Evolutionary conservation across 2,888 invertebrate species (phyloP), one percentile per base, ranked within the genome.

Genomic region (Diarsia rubi): DNA sequence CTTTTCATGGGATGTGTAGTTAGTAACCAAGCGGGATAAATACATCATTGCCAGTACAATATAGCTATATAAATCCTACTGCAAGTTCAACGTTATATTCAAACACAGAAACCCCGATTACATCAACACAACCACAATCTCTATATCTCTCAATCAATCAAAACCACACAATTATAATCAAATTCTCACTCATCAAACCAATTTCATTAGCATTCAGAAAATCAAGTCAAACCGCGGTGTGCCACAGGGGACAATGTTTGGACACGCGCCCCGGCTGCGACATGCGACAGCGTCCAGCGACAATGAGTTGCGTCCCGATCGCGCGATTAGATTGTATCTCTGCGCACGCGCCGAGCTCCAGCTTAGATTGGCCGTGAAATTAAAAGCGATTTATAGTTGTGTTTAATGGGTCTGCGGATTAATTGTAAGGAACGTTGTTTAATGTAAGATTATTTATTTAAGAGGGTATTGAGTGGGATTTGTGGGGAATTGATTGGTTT

Each of bases 311-410:
- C 93, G 94, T 92, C 89, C 83, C 91, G 93, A 94, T 94, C 91
- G 82, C 84, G 78, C 90, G 94, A 94, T 94, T 90, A 93, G 94
- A 92, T 94, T 83, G 80, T 92, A 95, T 95, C 84, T 79, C 71
- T 88, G 90, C 92, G 94, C 95, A 93, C 95, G 94, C 93, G 95
- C 93, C 93, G 88, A 84, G 77, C 86, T 85, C 90, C 91, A 90
- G 90, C 90, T 90, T 88, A 88, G 90, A 91, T 90, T 85, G 90
- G 88, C 92, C 90, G 92, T 91, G 92, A 93, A 94, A 93, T 93
- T 91, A 91, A 91, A 91, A 90, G 89, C 90, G 91, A 93, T 93
- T 94, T 92, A 93, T 92, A 88, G 87, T 88, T 88, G 83, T 88
- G 87, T 86, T 86, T 89, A 91, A 91, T 91, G 85, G 89, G 75